Conservation (phyloP, 2,888 invertebrate species). For the Kryphioiulus occultus region DNA sequence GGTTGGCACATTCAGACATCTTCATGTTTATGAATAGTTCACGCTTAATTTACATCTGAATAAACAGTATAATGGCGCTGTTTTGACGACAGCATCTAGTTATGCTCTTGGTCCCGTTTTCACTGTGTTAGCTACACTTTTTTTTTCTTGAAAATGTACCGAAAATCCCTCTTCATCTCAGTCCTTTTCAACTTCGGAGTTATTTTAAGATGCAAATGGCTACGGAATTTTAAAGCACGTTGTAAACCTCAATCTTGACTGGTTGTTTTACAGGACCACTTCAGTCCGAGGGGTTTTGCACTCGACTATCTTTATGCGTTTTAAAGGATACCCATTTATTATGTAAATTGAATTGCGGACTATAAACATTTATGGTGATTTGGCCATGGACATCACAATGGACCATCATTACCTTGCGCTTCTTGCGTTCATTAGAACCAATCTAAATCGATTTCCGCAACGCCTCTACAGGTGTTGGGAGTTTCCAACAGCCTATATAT, state of each 20-base stretch:
- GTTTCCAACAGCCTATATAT: too few relatives aligned
- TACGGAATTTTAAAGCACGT: not conserved
- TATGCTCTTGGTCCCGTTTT: not conserved
- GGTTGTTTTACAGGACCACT: not conserved
- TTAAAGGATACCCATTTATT: not conserved
- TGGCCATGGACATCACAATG: too few relatives aligned
- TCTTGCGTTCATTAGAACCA: not conserved
- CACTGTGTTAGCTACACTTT: not conserved
- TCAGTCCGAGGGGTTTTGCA: not conserved
- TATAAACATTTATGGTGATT: not conserved
- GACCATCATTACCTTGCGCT: not conserved
- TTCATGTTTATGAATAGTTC: not conserved
- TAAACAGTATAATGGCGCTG: not conserved
- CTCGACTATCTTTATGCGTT: not conserved
- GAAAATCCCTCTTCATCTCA: not conserved
- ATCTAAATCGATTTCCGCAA: too few relatives aligned
- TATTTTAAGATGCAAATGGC: slow-evolving; percentile 8
- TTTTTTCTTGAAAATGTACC: not conserved
- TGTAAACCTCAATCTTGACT: not conserved
- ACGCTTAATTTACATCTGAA: not conserved
- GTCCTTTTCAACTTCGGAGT: not conserved
- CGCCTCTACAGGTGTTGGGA: too few relatives aligned
- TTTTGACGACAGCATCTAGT: not conserved
- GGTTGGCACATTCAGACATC: not conserved
- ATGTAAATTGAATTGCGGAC: not conserved